phyloP scores from a whole-genome alignment of 2,888 invertebrate genomes.

The Hesperia comma region DNA sequence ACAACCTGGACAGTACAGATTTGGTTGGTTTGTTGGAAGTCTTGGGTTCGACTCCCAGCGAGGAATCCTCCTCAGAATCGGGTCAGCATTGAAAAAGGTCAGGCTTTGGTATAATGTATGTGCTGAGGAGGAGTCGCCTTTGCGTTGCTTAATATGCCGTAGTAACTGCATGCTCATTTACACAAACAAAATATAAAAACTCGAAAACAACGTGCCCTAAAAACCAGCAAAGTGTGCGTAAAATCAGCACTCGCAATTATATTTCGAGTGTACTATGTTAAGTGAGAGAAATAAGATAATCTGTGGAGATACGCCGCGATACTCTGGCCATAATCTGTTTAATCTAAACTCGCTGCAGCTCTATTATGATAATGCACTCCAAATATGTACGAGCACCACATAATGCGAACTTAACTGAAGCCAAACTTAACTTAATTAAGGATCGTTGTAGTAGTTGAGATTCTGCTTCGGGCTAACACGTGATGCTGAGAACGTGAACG shows the following conservation, averaged over 20 bases:
- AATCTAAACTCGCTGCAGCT: slow-evolving; percentile 14
- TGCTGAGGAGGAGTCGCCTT: no score
- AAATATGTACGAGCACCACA: slow-evolving; percentile 10
- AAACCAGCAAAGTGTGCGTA: no score
- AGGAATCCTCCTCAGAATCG: no score
- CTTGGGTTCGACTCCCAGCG: no score
- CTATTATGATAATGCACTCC: slow-evolving; percentile 26
- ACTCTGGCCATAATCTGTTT: slow-evolving; percentile 13
- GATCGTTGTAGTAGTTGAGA: slow-evolving; percentile 1
- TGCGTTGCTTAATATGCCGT: no score
- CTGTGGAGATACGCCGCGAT: not conserved
- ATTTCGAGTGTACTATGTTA: not conserved
- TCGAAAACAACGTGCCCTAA: no score
- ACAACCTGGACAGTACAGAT: no score
- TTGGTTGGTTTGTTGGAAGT: no score
- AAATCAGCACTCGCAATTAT: not conserved
- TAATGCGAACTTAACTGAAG: slow-evolving; percentile 3
- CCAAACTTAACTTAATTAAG: slow-evolving; percentile 12
- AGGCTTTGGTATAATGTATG: no score
- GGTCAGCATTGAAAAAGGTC: no score
- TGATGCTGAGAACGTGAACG: not conserved
- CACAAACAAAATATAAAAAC: not conserved
- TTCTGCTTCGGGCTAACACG: not conserved
- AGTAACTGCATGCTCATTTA: no score
- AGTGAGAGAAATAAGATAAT: not conserved